Conservation (phyloP, 2,797 vertebrate genomes). For the Mormyrus proboscirostris region DNA sequence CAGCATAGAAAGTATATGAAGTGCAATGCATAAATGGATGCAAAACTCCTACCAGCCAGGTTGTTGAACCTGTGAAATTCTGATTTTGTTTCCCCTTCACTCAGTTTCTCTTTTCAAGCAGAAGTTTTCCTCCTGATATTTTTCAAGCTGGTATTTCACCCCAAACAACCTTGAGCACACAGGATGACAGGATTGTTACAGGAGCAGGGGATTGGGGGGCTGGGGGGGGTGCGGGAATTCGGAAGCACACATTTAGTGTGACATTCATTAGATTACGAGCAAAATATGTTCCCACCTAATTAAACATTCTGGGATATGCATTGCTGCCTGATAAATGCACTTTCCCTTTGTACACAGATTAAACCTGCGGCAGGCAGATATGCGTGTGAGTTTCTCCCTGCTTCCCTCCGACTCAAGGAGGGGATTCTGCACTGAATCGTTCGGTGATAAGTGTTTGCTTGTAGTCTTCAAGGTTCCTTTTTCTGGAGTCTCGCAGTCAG, state of each 20-base stretch:
- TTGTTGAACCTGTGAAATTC: neutral
- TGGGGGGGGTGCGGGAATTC: neutral
- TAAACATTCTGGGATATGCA: neutral
- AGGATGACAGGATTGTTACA: neutral
- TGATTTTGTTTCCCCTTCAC: neutral
- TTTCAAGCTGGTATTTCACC: neutral
- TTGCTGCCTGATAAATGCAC: neutral
- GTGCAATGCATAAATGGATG: neutral
- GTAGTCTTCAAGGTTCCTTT: neutral
- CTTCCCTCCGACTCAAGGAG: neutral
- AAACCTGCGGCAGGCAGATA: constrained; percentile 7
- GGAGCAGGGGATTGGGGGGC: neutral
- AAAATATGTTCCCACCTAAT: neutral
- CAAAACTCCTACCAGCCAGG: neutral
- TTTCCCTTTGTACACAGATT: neutral
- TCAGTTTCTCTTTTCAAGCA: neutral
- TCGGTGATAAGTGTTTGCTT: neutral
- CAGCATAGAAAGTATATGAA: neutral
- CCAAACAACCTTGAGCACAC: neutral
- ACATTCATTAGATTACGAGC: neutral
- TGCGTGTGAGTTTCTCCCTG: neutral
- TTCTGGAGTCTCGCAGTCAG: neutral
- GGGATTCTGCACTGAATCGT: neutral
- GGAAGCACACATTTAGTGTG: neutral
- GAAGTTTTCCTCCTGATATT: neutral